These are phyloP conservation scores for Capromys pilorides DNA, from an alignment of 2,797 vertebrate genomes.

Conservation along the genomic window DNA sequence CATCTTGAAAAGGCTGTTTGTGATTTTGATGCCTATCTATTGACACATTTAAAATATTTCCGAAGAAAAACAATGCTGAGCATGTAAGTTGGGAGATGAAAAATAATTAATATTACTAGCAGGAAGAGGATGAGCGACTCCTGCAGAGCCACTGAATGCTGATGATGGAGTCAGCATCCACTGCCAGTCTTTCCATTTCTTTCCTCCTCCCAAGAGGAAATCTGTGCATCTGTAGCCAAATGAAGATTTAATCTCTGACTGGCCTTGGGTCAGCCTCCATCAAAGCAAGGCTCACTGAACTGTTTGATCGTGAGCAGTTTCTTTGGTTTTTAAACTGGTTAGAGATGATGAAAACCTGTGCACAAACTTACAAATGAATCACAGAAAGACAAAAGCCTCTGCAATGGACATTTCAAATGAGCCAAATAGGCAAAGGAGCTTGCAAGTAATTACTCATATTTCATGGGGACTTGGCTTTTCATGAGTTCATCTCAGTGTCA, in stretches of 20 bases:
- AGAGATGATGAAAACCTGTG: constrained; percentile 78
- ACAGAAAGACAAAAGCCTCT: constrained; percentile 80
- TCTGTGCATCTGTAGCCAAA: neutral
- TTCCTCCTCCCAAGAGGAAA: neutral
- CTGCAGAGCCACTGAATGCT: neutral
- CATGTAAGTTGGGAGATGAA: constrained; percentile 24
- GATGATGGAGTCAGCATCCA: neutral
- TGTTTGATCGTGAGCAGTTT: constrained; percentile 59
- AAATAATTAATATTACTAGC: constrained; percentile 22
- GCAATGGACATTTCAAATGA: constrained; percentile 80
- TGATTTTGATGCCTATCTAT: neutral
- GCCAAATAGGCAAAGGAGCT: constrained; percentile 76
- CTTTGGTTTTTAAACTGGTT: constrained; percentile 78
- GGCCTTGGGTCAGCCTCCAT: constrained; percentile 28
- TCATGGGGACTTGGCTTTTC: constrained; percentile 83
- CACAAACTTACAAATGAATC: constrained; percentile 81
- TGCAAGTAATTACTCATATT: constrained; percentile 84
- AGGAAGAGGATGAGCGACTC: neutral
- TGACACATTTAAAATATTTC: neutral
- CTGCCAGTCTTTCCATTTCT: neutral
- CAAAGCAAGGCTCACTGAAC: constrained; percentile 69
- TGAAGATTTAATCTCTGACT: constrained; percentile 66
- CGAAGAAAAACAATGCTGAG: neutral
- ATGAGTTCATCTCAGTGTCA: constrained; percentile 85
- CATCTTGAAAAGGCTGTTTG: neutral